These are phyloP conservation scores for Oreotrochilus melanogaster DNA, from an alignment of 2,113 vertebrate species.

Conservation along the genomic window DNA sequence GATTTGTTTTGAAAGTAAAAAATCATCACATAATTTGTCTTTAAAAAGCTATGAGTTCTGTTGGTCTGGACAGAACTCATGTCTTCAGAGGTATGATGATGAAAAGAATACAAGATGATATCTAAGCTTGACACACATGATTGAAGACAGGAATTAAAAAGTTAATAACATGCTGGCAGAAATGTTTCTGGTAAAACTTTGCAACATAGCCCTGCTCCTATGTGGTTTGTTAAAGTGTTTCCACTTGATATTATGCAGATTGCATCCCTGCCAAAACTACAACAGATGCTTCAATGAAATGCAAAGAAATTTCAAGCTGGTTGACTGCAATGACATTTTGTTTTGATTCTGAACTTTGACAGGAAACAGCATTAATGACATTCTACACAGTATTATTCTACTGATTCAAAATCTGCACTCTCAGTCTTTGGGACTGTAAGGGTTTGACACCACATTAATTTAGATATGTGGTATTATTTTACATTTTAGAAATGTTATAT, in stretches of 20 bases:
- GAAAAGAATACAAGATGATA: neutral
- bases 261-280: neutral
- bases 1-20: neutral
- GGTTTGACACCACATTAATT: neutral
- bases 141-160: neutral
- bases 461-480: neutral
- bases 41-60: neutral
- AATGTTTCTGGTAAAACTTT: neutral
- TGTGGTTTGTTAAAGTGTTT: neutral
- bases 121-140: fast-evolving
- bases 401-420: neutral
- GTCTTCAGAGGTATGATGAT: neutral
- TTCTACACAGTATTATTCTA: neutral
- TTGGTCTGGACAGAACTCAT: neutral
- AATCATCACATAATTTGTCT: neutral
- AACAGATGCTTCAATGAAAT: neutral
- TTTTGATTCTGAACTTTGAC: neutral
- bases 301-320: neutral
- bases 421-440: neutral
- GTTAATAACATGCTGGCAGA: neutral
- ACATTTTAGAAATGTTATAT: neutral
- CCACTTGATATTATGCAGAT: neutral
- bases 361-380: neutral
- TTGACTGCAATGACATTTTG: neutral
- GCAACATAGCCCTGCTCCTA: neutral